Evolutionary conservation across 2,113 vertebrate species (phyloP).

Genomic region (Saguinus midas): DNA sequence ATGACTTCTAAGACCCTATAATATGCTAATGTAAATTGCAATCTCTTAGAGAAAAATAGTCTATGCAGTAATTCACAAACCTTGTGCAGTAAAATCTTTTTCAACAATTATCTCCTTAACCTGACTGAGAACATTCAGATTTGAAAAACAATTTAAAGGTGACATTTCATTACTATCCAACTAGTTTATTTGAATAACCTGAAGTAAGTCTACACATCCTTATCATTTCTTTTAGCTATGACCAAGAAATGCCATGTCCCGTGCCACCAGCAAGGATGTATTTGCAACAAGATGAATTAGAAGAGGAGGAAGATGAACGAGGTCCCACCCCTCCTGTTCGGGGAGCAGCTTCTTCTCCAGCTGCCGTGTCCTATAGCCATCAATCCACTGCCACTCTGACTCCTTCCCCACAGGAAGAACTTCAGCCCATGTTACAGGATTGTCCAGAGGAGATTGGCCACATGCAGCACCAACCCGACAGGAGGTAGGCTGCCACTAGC

Average conservation of each 20-base stretch:
- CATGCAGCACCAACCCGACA: constrained; percentile 87
- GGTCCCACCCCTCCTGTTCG: constrained; percentile 96
- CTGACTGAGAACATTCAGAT: background rate
- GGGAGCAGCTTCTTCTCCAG: constrained; percentile 96
- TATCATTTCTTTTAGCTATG: constrained; percentile 87
- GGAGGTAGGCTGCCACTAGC: constrained; percentile 85
- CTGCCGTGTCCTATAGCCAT: constrained; percentile 98
- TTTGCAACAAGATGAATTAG: constrained; percentile 95
- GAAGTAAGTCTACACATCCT: background rate
- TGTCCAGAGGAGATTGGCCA: constrained; percentile 86
- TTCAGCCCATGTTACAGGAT: constrained; percentile 96
- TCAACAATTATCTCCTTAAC: background rate
- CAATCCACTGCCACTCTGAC: constrained; percentile 99
- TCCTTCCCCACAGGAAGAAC: constrained; percentile 97
- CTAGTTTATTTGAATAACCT: background rate
- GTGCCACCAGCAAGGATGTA: constrained; percentile 97
- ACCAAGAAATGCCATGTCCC: constrained; percentile 93
- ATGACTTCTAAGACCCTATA: background rate
- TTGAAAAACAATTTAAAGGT: background rate
- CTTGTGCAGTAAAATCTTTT: background rate
- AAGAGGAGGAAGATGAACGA: constrained; percentile 93
- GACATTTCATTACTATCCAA: background rate
- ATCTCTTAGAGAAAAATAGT: background rate
- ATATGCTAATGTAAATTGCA: background rate
- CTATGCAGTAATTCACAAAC: background rate